A percentile compares a stretch with the other conserved stretches of the same genome.
These are phyloP conservation scores for Cardinalis cardinalis DNA, from an alignment of 2,113 vertebrate species.

Conservation along the genomic window DNA sequence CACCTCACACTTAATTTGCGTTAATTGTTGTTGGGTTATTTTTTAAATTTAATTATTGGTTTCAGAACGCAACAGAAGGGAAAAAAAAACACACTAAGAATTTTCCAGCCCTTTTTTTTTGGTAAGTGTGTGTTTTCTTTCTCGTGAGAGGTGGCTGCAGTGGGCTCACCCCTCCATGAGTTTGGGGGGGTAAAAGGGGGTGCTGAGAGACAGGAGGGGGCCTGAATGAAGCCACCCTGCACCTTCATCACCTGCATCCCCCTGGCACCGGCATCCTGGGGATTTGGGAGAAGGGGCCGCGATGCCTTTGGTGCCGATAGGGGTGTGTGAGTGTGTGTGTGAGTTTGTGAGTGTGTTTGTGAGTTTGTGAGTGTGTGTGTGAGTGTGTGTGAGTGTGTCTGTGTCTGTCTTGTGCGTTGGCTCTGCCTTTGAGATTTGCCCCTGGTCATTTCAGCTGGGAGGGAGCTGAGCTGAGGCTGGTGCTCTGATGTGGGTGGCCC, in stretches of 20 bases:
- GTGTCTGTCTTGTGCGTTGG: neutral
- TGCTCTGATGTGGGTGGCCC: constrained; percentile 61
- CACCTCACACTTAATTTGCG: constrained; percentile 27
- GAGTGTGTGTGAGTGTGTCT: neutral
- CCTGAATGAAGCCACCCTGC: accelerated
- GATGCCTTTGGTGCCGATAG: neutral
- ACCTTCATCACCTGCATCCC: neutral
- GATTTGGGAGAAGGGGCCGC: accelerated
- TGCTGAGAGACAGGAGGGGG: neutral
- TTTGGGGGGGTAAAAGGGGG: neutral
- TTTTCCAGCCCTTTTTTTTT: neutral
- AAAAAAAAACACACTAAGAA: neutral
- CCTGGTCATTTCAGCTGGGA: constrained; percentile 57
- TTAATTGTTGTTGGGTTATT: constrained; percentile 23
- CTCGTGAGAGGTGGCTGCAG: neutral
- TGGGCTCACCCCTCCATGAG: neutral
- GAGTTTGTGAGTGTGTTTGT: too few relatives aligned
- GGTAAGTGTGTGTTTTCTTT: accelerated
- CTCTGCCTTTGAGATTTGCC: constrained; percentile 52
- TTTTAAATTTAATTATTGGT: constrained; percentile 46
- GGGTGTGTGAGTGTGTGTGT: neutral
- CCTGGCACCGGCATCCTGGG: accelerated
- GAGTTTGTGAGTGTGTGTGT: neutral
- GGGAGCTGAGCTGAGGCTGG: constrained; percentile 46
- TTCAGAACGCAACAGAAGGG: neutral